Base-by-base conservation (phyloP, 2,113 vertebrate genomes). In the Elgaria multicarinata region DNA sequence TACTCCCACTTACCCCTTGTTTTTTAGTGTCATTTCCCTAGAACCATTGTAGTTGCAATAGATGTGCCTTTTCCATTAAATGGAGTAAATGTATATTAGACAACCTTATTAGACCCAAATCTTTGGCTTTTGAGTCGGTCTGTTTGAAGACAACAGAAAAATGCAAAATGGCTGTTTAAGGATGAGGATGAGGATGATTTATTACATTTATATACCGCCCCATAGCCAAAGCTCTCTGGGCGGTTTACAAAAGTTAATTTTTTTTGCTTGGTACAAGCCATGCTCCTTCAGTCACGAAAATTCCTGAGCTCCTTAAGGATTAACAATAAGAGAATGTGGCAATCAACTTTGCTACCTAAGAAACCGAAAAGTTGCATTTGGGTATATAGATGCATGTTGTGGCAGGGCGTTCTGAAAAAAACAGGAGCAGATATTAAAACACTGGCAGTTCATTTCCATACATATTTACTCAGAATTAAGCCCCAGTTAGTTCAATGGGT, bases 301-400 rank as follows among this genome's bases (percentile, higher is more conserved):
- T n/a, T n/a, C n/a, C n/a, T n/a, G n/a, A n/a, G n/a, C n/a, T n/a
- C n/a, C n/a, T n/a, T n/a, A n/a, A n/a, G 24, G 53, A 8, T 46
- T 39, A n/a, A 0, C 33, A 3, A 22, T n/a, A 9, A 77, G n/a
- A 39, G 26, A 26, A 90, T 78, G 74, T 13, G 2, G 22, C 18
- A 6, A 0, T 6, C 0, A 3, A 74, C 62, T 36, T 10, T 12
- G 31, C 0, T 14, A 26, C n/a, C 0, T 85, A 55, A 46, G 67
- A 7, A 12, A 84, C 55, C 91, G 83, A 3, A n/a, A n/a, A 44
- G 13, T 55, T 26, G 3, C 0, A n/a, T 53, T 89, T 89, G 12
- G 91, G 12, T 31, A 0, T 0, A 0, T 1, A 2, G 83, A n/a
- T 62, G 20, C 9, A 0, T 3, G 0, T 80, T 7, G 26, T 2